These are phyloP conservation scores for Antrozous pallidus DNA, from an alignment of 2,797 vertebrate species.

Conservation along the genomic window DNA sequence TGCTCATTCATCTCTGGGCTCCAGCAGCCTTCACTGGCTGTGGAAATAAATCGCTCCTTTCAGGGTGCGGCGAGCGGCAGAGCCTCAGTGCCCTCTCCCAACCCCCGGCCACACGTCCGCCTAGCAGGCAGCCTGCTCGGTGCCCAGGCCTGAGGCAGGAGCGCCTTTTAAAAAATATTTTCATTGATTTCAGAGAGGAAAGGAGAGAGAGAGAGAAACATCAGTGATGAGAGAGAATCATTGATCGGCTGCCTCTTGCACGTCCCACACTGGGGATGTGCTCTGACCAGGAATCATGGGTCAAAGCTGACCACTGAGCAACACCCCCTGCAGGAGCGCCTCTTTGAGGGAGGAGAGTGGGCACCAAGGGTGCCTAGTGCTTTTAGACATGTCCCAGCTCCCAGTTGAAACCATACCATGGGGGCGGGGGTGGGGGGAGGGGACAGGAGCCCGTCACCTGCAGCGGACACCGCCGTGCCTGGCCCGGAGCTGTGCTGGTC, in stretches of 20 bases:
- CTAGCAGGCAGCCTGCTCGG: accelerated
- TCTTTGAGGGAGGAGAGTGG: not conserved
- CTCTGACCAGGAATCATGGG: too few relatives aligned
- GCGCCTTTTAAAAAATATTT: too few relatives aligned
- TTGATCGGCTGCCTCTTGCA: too few relatives aligned
- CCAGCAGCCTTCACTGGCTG: not conserved
- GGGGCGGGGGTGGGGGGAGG: accelerated
- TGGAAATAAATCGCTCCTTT: not conserved
- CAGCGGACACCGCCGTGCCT: not conserved
- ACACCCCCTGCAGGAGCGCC: too few relatives aligned
- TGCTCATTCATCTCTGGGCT: not conserved
- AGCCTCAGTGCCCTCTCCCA: not conserved
- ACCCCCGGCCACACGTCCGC: accelerated
- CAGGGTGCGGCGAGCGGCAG: not conserved
- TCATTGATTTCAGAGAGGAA: too few relatives aligned
- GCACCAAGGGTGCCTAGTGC: not conserved
- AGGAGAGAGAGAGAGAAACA: too few relatives aligned
- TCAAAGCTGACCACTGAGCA: too few relatives aligned
- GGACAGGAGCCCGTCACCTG: not conserved
- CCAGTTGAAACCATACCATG: too few relatives aligned
- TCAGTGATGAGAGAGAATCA: too few relatives aligned
- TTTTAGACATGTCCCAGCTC: not conserved
- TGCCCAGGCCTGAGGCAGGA: too few relatives aligned
- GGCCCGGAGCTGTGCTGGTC: not conserved
- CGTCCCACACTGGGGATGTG: too few relatives aligned